phyloP scores from a whole-genome alignment of 2,113 vertebrate species.

The Heterocephalus glaber region DNA sequence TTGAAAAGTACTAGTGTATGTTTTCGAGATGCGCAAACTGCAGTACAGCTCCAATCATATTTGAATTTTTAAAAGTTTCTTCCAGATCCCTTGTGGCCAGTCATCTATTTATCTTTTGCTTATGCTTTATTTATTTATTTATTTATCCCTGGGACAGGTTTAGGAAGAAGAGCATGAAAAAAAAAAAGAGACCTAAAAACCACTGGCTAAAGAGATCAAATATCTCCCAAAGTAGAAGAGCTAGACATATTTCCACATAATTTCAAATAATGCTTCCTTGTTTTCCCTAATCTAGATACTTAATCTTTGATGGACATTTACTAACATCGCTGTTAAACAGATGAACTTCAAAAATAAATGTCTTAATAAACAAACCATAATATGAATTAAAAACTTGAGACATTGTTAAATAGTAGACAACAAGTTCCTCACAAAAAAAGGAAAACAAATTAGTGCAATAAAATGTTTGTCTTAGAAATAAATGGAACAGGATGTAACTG shows the following conservation, averaged over 20 bases:
- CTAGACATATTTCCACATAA: background rate
- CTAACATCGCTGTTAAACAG: background rate
- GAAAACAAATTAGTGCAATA: background rate
- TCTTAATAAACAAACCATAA: background rate
- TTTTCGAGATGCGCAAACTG: background rate
- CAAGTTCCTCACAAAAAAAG: background rate
- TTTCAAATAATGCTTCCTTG: background rate
- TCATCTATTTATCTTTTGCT: background rate
- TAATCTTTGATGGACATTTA: background rate
- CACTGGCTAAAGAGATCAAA: background rate
- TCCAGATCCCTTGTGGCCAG: background rate
- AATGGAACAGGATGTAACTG: background rate
- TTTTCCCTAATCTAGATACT: background rate
- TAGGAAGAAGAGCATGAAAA: background rate
- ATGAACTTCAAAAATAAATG: background rate
- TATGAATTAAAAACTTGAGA: no score
- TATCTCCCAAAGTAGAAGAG: background rate
- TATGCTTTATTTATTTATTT: no score
- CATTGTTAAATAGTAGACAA: background rate
- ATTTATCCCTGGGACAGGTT: background rate
- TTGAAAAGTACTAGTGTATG: background rate
- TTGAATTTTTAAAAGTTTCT: no score
- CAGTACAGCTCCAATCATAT: background rate
- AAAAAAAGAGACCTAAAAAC: background rate
- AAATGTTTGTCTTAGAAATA: background rate